These are phyloP conservation scores for Chrysotoxum bicinctum DNA, from an alignment of 2,888 invertebrate species.

Conservation along the genomic window DNA sequence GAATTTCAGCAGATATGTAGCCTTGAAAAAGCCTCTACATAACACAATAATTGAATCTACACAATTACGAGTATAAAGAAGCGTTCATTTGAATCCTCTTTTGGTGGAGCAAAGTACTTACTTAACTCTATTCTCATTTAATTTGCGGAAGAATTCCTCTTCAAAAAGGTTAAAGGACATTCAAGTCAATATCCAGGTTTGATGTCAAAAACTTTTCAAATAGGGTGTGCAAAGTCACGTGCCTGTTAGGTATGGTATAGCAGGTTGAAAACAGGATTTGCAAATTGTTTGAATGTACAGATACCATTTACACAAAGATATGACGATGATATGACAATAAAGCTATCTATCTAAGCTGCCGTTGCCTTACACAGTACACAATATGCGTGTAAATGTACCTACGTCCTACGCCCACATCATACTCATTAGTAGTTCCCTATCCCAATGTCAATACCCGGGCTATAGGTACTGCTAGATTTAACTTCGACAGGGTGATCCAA, in stretches of 20 bases:
- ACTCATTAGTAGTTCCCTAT: conserved; percentile 62
- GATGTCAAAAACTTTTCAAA: background rate
- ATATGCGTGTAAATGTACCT: conserved; percentile 23
- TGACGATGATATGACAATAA: conserved; percentile 13
- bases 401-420: conserved; percentile 49
- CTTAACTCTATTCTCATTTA: background rate
- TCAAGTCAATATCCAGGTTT: background rate
- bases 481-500: background rate
- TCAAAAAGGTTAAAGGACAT: background rate
- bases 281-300: conserved; percentile 43
- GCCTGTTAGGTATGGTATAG: background rate
- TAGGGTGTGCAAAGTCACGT: conserved; percentile 3
- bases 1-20: background rate
- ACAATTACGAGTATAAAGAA: background rate
- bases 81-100: background rate
- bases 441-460: conserved; percentile 19
- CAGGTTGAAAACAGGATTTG: conserved; percentile 43
- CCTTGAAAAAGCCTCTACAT: too few relatives aligned
- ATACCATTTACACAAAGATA: conserved; percentile 52
- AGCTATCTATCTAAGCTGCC: background rate
- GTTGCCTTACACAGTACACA: conserved; percentile 7
- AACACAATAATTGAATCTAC: too few relatives aligned
- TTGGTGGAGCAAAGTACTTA: background rate
- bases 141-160: background rate
- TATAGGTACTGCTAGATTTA: background rate